Base-by-base conservation (phyloP, 2,888 invertebrate genomes). In the Watsonalla cultraria region DNA sequence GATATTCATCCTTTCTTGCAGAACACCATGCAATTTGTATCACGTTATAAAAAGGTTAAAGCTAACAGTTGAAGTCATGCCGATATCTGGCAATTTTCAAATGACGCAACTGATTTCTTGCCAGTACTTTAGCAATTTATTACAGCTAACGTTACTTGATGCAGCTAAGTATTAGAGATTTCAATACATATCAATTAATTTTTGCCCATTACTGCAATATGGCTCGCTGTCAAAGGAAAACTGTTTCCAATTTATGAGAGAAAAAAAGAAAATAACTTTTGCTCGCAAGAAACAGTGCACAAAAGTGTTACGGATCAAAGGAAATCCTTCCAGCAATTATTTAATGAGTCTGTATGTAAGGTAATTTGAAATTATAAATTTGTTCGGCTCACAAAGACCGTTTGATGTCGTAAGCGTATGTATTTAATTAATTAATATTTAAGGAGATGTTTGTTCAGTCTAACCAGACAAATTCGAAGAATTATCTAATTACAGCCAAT, bases 391-490 rank as follows among this genome's bases (percentile, higher is more conserved):
- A 49, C 49, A 49, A 37, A 37, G 37, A 37, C 37, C 49, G 49
- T 49, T 49, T 49, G 49, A 49, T 49, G 49, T 49, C 37, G 39
- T 37, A 49, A 49, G 37, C 37, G 37, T 35, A 15, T 49, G 37
- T 49, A 49, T 49, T 49, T 49, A 49, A 49, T 49, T 49, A 49
- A 49, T 49, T 49, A 49, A 37, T 49, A 49, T 49, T 35, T 49
- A 49, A 49, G 49, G 37, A 49, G 37, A 35, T 37, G 37, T 37
- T 49, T 49, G 49, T 49, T 49, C 37, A 37, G 15, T 6, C 49
- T 49, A 49, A 49, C 49, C 49, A 49, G 37, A 42, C 42, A 42
- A 42, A 49, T 49, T 49, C 49, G 39, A 9, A 9, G 37, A 49
- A 37, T 48, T 49, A 49, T 49, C 49, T 11, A 6, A 37, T 49